Evolutionary conservation across 2,888 invertebrate species (phyloP), one percentile per base, ranked within the genome.

Genomic region (Prenolepis imparis): DNA sequence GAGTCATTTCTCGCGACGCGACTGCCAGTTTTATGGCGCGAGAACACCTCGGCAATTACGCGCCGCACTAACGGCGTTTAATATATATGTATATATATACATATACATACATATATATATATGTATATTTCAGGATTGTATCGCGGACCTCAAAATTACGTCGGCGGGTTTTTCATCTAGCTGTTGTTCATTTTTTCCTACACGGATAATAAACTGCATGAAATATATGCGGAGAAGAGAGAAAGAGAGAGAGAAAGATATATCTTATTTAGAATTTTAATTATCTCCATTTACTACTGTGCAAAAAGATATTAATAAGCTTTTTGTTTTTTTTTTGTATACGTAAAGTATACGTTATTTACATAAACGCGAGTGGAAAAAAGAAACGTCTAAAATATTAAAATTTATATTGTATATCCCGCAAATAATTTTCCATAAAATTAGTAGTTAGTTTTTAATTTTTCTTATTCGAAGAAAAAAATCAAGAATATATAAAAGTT

Each of bases 1-100:
- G 52, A 39, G 39, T 75, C 67, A 39, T 77, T 77, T 41, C 36
- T 67, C 75, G 55, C 67, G 55, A 77, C 55, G 39, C 75, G 55
- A 67, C 55, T 12, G 66, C 39, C 67, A 77, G 66, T 77, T 77
- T 67, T 77, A 77, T 66, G 52, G 18, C 18, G 75, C n/a, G 18
- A 24, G 24, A 55, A 52, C 36, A 75, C 39, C 75, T 52, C 66
- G 36, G 64, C 75, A 75, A 66, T 75, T 75, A 75, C 52, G 15
- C 75, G 21, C n/a, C 75, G 66, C 52, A 66, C 52, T 64, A 44
- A 66, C 52, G 52, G 39, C 39, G 52, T 75, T 75, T 44, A 44
- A 18, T 44, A 18, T 12, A 44, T 18, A 3, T 39, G 5, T 44
- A 44, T 15, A 18, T 44, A 18, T 44, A 44, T 4, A 15, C 15